Conservation (phyloP, 2,888 invertebrate genomes). For the Xestia ashworthii region DNA sequence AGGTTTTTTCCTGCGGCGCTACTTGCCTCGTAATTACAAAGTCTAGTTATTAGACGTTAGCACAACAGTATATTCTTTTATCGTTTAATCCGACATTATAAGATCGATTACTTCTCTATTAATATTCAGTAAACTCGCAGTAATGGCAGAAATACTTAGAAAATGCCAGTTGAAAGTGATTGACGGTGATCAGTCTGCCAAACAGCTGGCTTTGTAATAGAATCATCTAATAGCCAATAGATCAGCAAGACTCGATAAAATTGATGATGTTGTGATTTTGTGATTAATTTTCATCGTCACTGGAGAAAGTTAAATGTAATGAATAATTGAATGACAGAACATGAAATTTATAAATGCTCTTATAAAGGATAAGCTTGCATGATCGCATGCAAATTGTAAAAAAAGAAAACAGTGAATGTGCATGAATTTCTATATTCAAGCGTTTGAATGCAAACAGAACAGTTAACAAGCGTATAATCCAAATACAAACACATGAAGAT, state of each 20-base stretch:
- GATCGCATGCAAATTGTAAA: slow-evolving; percentile 28
- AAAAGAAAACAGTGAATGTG: slow-evolving; percentile 9
- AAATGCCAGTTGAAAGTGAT: slow-evolving; percentile 70
- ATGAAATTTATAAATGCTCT: slow-evolving; percentile 28
- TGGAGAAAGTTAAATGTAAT: slow-evolving; percentile 45
- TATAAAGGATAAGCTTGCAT: slow-evolving; percentile 12
- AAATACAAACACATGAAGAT: slow-evolving; percentile 39
- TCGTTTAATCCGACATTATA: slow-evolving; percentile 71
- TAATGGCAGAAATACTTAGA: slow-evolving; percentile 67
- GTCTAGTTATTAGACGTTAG: slow-evolving; percentile 70
- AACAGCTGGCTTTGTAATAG: slow-evolving; percentile 52
- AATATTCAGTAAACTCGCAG: slow-evolving; percentile 70
- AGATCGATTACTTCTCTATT: slow-evolving; percentile 71
- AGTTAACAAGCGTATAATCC: slow-evolving; percentile 27
- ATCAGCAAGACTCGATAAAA: slow-evolving; percentile 43
- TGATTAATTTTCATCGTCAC: slow-evolving; percentile 32
- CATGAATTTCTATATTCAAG: slow-evolving; percentile 12
- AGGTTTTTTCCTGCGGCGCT: slow-evolving; percentile 78
- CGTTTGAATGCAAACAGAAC: slow-evolving; percentile 3
- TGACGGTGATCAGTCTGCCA: slow-evolving; percentile 50
- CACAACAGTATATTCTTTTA: slow-evolving; percentile 68
- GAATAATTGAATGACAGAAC: slow-evolving; percentile 31
- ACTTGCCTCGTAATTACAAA: slow-evolving; percentile 78
- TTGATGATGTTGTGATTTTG: slow-evolving; percentile 36
- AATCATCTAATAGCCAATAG: slow-evolving; percentile 36